Evolutionary conservation across 2,113 vertebrate genomes (phyloP), one percentile per base, ranked within the genome.

Genomic region (Microcebus jonahi): DNA sequence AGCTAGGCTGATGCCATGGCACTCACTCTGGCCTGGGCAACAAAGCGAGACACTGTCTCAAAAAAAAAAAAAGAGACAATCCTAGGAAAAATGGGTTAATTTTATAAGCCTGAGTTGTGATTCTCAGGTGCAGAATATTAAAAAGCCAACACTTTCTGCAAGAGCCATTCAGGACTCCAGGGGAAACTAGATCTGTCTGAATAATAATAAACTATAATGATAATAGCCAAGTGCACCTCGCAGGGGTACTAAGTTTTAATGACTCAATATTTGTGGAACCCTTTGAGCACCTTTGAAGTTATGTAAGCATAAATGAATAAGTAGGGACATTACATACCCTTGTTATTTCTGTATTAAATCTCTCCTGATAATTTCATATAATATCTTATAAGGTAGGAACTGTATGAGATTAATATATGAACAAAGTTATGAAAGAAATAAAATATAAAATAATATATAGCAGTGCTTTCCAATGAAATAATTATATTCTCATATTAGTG

Each of bases 301-400:
- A 94, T 89, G 31, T 91, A 96, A 93, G 79, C 91, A 95, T 93
- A 94, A 97, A 94, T 94, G 96, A 97, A 45, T 94, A 93, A 90
- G 75, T 94, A 96, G 88, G 68, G 45, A 95, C 20, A 73, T 45
- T 31, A 75, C 61, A 93, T 91, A 81, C 93, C 86, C 94, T 61
- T 89, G 79, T 94, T 97, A 97, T 95, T 97, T 97, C 91, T 95
- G 42, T 39, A 86, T 87, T 97, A 95, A 93, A 86, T 94, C 73
- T 91, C 87, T 93, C 91, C 50, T 89, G 83, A 93, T 85, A 91
- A 92, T 97, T 92, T 94, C 55, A 79, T 75, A 63, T 88, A 82
- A 67, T 68, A 67, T 90, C 29, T 90, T 86, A 34, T 86, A 86
- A 86, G 42, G 77, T 80, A 61, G 61, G 39, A 39, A 80, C 42